phyloP scores from a whole-genome alignment of 1,140 invertebrate species.

The Lepidotrigona ventralis region DNA sequence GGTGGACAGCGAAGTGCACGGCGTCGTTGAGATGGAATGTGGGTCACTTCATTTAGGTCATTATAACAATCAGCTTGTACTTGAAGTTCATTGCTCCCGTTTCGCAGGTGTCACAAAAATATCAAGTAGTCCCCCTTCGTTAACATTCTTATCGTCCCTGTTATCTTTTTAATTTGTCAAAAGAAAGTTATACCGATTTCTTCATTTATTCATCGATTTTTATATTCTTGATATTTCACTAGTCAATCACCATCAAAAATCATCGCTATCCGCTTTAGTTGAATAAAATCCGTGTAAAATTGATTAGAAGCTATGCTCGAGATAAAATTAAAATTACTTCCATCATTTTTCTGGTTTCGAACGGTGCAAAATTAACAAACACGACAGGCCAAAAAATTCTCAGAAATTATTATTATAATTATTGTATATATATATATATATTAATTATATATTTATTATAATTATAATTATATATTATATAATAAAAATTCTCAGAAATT shows the following conservation, averaged over 20 bases:
- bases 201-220: too few species aligned
- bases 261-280: too few species aligned
- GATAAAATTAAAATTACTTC: not conserved
- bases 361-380: not conserved
- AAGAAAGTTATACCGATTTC: not conserved
- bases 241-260: not conserved
- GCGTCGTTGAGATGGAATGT: conserved; percentile 16
- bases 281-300: not conserved
- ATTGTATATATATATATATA: too few species aligned
- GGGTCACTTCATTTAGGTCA: conserved; percentile 42
- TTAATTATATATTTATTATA: too few species aligned
- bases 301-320: not conserved
- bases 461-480: too few species aligned
- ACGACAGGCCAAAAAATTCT: not conserved
- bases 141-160: not conserved
- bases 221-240: too few species aligned
- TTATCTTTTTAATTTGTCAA: not conserved
- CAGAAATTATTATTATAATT: too few species aligned
- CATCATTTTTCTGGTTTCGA: not conserved
- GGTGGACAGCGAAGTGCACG: not conserved
- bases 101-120: not conserved
- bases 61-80: conserved; percentile 37
- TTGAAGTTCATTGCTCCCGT: conserved; percentile 27
- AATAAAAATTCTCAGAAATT: too few species aligned
- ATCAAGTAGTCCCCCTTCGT: not conserved